Percentiles rank a stretch among this genome's conserved stretches.
phyloP scores from a whole-genome alignment of 1,140 invertebrate genomes.

The Ooceraea biroi region DNA sequence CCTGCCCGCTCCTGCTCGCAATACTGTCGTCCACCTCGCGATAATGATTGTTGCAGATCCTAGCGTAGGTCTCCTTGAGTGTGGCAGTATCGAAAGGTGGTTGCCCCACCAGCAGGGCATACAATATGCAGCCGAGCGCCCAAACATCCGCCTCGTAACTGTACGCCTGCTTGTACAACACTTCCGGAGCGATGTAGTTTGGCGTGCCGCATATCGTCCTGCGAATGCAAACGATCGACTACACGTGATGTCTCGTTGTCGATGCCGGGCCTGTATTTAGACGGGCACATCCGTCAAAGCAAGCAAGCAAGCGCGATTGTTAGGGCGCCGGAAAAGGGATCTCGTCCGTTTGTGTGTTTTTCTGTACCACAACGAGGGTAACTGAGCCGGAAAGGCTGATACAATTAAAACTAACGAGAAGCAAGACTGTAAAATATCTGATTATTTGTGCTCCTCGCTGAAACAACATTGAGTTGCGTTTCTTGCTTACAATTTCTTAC shows the following conservation, averaged over 20 bases:
- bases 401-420: neutral
- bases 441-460: neutral
- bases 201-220: constrained; percentile 91
- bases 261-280: constrained; percentile 6
- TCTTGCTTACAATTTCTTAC: neutral
- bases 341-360: constrained; percentile 19
- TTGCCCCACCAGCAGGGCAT: constrained; percentile 89
- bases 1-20: constrained; percentile 86
- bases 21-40: constrained; percentile 86
- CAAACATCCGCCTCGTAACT: constrained; percentile 91
- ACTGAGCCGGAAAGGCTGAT: neutral
- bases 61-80: constrained; percentile 88
- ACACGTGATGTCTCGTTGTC: neutral
- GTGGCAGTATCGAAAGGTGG: constrained; percentile 90
- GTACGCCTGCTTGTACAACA: constrained; percentile 89
- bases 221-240: constrained; percentile 50
- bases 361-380: neutral
- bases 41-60: constrained; percentile 90
- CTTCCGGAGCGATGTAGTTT: constrained; percentile 92
- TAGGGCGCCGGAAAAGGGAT: neutral
- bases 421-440: neutral
- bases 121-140: constrained; percentile 90
- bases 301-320: constrained; percentile 7
- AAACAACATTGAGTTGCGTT: neutral
- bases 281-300: neutral